phyloP scores from a whole-genome alignment of 2,113 vertebrate species.

The Microtus ochrogaster region DNA sequence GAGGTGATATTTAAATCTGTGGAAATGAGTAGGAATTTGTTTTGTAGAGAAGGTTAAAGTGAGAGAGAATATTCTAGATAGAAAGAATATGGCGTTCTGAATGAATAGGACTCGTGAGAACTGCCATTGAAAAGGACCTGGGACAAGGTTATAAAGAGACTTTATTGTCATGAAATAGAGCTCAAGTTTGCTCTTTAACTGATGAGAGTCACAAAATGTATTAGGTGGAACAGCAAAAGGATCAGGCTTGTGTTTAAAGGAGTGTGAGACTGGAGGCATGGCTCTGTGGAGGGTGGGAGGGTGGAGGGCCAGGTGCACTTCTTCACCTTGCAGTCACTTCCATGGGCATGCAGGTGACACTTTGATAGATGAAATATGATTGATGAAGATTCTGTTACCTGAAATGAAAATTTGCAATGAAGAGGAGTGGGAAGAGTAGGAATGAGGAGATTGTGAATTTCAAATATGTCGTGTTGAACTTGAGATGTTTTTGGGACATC shows the following conservation, averaged over 20 bases:
- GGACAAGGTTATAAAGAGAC: background rate
- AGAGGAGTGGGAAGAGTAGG: background rate
- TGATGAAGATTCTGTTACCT: background rate
- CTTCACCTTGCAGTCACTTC: background rate
- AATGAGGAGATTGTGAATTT: constrained; percentile 41
- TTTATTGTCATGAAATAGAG: background rate
- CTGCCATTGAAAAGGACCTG: background rate
- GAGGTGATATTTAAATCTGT: constrained; percentile 1
- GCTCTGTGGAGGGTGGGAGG: background rate
- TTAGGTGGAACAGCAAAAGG: background rate
- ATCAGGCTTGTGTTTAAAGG: background rate
- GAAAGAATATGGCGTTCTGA: background rate
- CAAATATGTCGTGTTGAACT: constrained; percentile 38
- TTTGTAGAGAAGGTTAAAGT: background rate
- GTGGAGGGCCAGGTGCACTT: background rate
- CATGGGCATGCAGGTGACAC: background rate
- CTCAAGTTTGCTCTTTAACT: background rate
- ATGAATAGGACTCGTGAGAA: background rate
- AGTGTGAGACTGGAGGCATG: background rate
- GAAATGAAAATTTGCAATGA: constrained; percentile 12
- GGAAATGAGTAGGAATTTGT: background rate
- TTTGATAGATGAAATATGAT: background rate
- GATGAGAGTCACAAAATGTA: background rate
- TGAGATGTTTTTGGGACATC: constrained; percentile 38
- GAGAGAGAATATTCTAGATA: background rate